Evolutionary conservation across 2,113 vertebrate genomes (phyloP).

Genomic region (Ameiurus melas): DNA sequence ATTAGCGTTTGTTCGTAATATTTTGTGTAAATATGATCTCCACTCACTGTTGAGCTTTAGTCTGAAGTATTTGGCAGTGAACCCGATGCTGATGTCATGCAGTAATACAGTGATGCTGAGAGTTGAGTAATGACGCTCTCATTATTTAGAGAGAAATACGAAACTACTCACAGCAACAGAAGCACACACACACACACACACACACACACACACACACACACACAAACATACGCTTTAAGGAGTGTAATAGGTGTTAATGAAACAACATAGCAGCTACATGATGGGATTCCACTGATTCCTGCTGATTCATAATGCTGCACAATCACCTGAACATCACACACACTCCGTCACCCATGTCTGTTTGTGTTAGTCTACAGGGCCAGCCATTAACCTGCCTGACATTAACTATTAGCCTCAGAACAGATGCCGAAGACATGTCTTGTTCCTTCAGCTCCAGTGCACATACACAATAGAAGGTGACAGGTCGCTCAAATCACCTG

Average conservation of each 20-base stretch:
- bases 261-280: conserved; percentile 34
- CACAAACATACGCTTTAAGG: neutral
- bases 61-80: neutral
- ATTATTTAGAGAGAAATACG: neutral
- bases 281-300: neutral
- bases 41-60: neutral
- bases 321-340: conserved; percentile 13
- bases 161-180: neutral
- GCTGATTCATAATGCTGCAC: neutral
- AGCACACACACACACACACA: neutral
- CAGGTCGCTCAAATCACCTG: neutral
- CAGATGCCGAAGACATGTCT: conserved; percentile 27
- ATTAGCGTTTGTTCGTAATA: neutral
- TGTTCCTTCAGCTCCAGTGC: neutral
- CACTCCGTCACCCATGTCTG: neutral
- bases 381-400: conserved; percentile 36
- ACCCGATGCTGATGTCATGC: neutral
- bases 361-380: neutral
- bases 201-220: neutral
- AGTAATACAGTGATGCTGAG: conserved; percentile 3
- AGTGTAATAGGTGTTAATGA: conserved; percentile 48
- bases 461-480: neutral
- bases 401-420: conserved; percentile 33
- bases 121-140: conserved; percentile 23
- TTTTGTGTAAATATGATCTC: neutral